Evolutionary conservation across 1,140 invertebrate species (phyloP).

Genomic region (Latrodectus geometricus): DNA sequence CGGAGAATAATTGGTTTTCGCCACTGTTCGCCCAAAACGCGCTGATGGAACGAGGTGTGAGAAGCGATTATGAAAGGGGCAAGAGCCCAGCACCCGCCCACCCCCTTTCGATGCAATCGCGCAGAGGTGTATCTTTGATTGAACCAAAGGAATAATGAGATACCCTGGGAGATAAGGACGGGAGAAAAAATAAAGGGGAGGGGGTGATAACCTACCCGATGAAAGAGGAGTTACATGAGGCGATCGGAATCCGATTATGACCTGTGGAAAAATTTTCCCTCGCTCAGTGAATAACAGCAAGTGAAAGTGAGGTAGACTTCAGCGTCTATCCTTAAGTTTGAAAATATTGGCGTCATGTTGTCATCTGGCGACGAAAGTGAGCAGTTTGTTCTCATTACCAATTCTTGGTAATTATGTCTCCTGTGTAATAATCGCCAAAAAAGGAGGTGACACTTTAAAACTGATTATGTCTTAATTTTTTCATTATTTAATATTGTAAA

Average conservation of each 20-base stretch:
- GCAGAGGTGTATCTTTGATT: conserved; percentile 25
- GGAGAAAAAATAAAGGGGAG: background rate
- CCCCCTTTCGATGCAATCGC: conserved; percentile 4
- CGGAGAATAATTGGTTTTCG: conserved; percentile 44
- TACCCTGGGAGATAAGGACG: conserved; percentile 5
- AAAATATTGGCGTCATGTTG: no score
- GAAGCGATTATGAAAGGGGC: conserved; percentile 15
- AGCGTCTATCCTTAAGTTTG: no score
- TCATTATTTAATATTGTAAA: no score
- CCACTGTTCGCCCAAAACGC: background rate
- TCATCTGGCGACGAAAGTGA: no score
- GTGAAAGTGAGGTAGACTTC: background rate
- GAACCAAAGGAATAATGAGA: conserved; percentile 37
- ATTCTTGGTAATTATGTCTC: no score
- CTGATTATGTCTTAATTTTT: no score
- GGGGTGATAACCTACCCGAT: background rate
- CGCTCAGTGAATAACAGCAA: conserved; percentile 1
- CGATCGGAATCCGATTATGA: conserved; percentile 27
- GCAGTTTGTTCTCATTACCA: no score
- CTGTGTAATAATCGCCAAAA: no score
- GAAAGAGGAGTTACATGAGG: conserved; percentile 31
- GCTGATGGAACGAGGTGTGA: conserved; percentile 11
- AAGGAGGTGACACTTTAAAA: no score
- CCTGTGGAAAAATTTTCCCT: conserved; percentile 18
- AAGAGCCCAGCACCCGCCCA: background rate